Evolutionary conservation across 2,797 vertebrate species (phyloP).

Genomic region (Paratrypauchen microcephalus): DNA sequence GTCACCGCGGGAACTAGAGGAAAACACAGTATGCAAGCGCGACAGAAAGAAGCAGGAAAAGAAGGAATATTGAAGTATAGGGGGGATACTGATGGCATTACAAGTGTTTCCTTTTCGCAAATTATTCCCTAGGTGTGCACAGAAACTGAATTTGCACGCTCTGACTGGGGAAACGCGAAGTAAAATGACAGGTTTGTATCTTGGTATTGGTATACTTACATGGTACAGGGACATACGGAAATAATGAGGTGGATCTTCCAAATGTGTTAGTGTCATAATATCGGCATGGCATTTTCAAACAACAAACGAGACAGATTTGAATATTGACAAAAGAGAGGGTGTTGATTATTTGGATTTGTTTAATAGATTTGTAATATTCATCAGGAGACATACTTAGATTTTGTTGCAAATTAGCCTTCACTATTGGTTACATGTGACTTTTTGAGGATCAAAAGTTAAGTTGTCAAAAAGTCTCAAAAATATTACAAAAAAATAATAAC

Average conservation of each 20-base stretch:
- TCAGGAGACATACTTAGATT: background rate
- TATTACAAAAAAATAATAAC: background rate
- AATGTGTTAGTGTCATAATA: background rate
- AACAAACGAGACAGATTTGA: background rate
- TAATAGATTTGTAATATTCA: background rate
- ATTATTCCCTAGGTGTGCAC: constrained; percentile 28
- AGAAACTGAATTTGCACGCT: constrained; percentile 5
- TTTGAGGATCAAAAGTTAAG: background rate
- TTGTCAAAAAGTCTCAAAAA: background rate
- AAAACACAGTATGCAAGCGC: constrained; percentile 4
- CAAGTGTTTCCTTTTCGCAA: constrained; percentile 24
- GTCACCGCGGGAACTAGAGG: constrained; percentile 52
- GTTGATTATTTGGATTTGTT: background rate
- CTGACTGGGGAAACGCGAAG: background rate
- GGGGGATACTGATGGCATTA: constrained; percentile 26
- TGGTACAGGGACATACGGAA: background rate
- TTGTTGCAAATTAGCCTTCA: no score
- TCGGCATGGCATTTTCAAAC: constrained; percentile 3
- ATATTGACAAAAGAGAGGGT: background rate
- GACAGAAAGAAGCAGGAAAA: constrained; percentile 22
- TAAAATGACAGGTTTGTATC: constrained; percentile 8
- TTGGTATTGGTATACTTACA: background rate
- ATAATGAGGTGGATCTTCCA: constrained; percentile 7
- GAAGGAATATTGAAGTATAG: constrained; percentile 24
- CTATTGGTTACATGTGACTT: background rate